A percentile compares a stretch with the other conserved stretches of the same genome.
Conservation (phyloP, 2,797 vertebrate genomes). For the Aphelocoma californica region DNA sequence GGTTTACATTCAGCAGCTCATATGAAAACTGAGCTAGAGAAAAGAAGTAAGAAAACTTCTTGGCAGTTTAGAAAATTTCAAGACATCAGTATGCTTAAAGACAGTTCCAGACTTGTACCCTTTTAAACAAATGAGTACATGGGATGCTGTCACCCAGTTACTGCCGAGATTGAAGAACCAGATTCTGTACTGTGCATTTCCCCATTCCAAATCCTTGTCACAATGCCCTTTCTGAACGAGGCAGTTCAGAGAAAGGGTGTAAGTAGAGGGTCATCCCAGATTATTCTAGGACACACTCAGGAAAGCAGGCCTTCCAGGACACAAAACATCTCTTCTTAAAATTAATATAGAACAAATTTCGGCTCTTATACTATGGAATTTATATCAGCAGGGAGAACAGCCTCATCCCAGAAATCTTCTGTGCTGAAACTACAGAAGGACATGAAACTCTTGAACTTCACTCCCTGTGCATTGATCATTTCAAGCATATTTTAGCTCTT, state of each 20-base stretch:
- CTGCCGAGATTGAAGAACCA: slow-evolving; percentile 35
- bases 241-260: neutral
- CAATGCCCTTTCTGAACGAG: neutral
- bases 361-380: neutral
- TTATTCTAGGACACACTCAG: neutral
- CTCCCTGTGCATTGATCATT: neutral
- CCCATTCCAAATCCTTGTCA: neutral
- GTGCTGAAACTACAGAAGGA: neutral
- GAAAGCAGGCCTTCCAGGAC: neutral
- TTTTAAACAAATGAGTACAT: slow-evolving; percentile 2
- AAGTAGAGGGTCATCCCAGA: neutral
- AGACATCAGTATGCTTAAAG: neutral
- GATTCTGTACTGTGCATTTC: neutral
- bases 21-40: neutral
- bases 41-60: neutral
- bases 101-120: neutral
- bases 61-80: neutral
- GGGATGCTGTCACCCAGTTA: neutral
- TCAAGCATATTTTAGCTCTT: neutral
- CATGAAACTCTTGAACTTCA: neutral
- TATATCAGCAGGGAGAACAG: neutral
- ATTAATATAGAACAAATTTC: neutral
- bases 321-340: neutral
- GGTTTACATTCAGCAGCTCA: slow-evolving; percentile 1
- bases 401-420: neutral